phyloP scores from a whole-genome alignment of 2,797 vertebrate species.

The Phoeniculus purpureus region DNA sequence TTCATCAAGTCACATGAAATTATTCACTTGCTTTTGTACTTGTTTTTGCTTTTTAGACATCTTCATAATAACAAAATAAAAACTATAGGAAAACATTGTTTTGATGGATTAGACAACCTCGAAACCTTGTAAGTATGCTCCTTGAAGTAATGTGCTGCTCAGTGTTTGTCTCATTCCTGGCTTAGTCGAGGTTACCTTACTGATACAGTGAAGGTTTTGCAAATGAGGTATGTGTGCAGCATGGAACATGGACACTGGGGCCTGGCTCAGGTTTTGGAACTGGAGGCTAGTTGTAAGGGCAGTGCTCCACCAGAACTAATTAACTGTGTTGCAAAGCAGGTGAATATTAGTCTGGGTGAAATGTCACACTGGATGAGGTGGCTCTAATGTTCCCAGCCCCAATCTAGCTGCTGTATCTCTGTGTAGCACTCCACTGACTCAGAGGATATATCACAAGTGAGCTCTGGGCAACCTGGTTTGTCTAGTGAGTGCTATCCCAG shows the following conservation, averaged over 20 bases:
- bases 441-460: neutral
- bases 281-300: neutral
- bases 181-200: neutral
- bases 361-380: neutral
- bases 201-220: neutral
- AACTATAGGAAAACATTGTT: slow-evolving; percentile 88
- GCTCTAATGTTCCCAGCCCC: neutral
- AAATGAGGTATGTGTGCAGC: neutral
- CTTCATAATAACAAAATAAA: slow-evolving; percentile 98
- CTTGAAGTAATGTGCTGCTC: neutral
- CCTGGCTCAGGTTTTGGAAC: neutral
- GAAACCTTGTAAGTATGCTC: slow-evolving; percentile 93
- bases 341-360: slow-evolving; percentile 19
- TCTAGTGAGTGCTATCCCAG: no score
- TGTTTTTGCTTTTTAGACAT: slow-evolving; percentile 80
- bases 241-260: neutral
- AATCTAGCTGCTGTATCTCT: neutral
- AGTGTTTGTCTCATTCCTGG: neutral
- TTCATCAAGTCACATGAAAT: neutral
- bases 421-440: neutral
- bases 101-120: slow-evolving; percentile 91
- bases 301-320: slow-evolving; percentile 29
- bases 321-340: neutral
- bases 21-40: neutral
- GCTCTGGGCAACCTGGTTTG: no score